Evolutionary conservation across 2,797 vertebrate genomes (phyloP), one percentile per base, ranked within the genome.

Genomic region (Anisognathus igniventris): DNA sequence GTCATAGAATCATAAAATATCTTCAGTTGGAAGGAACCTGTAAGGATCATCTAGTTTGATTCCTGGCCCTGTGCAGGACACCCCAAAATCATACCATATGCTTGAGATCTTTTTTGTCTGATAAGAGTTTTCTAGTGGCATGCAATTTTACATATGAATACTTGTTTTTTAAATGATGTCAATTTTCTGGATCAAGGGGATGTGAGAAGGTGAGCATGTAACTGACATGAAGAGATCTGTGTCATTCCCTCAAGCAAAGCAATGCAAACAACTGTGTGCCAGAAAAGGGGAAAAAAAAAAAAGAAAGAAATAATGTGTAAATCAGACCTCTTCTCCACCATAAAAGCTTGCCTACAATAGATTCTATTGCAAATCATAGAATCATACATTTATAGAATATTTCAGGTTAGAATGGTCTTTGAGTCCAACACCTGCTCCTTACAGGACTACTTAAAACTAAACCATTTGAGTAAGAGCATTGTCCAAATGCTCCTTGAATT

Each of bases 191-290:
- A 39, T 51, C 8, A 35, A 31, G 25, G 40, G 12, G 9, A 17
- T 42, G 21, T 7, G 6, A 30, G 13, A 18, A 45, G 18, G 3
- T 37, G 12, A 18, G 11, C 0, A 0, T 14, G 5, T 62, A 50
- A 54, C 33, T 53, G 40, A 31, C 21, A n/a, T 44, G 14, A 68
- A n/a, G 42, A 67, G 31, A 27, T 27, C 47, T 40, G 7, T 57
- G 7, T 50, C 20, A 50, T n/a, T 66, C 22, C 44, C 33, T 58
- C 24, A 68, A 56, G 44, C 19, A 72, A 89, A 82, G 15, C n/a
- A 75, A 51, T 33, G 30, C 9, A 81, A 78, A 47, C 14, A 84
- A 42, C n/a, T 61, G 14, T 48, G 14, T 85, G 24, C 31, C 44
- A 83, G 39, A 44, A 47, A 53, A 42, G 19, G 33, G 50, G 65